Evolutionary conservation across 2,113 vertebrate genomes (phyloP), one percentile per base, ranked within the genome.

Genomic region (Nymphicus hollandicus): DNA sequence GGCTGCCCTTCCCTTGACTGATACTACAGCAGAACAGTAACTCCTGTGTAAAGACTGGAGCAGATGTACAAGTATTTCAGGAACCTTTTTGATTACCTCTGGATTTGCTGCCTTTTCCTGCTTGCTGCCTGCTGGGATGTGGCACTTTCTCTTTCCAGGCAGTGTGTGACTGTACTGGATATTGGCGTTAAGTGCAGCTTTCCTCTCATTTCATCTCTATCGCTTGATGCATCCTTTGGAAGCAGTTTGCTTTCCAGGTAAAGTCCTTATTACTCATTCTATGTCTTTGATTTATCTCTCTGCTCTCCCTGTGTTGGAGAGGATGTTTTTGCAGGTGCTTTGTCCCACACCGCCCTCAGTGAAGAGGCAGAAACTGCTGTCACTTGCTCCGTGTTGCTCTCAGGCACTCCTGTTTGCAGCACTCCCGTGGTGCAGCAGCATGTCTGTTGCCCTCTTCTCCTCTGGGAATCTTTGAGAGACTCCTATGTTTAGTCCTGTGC

Each of bases 401-500:
- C 77, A 28, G 68, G 43, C 77, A 37, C 18, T 74, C 39, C 31
- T 43, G n/a, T 60, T 70, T 69, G 77, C 86, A 86, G 94, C 58
- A 24, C 31, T 83, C 44, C 47, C 0, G 2, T 60, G 64, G 87
- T 91, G 73, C 88, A 78, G 86, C 39, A 56, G 49, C 47, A 8
- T 0, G 5, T 24, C 61, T 49, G 29, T 20, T 92, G 78, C 81
- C 91, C 46, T 96, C 85, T 93, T 96, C 91, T 86, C 87, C 64
- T 92, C 83, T 86, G 79, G 86, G 90, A 95, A 85, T 46, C 87
- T 94, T 79, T 91, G 49, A 71, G 86, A 69, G 77, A 53, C 39
- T 95, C 73, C 52, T 87, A 1, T 81, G 73, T 93, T 95, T 86
- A 93, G 89, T 82, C 80, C 92, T 91, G 47, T 63, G 73, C 93